Evolutionary conservation across 2,113 vertebrate genomes (phyloP), one percentile per base, ranked within the genome.

Genomic region (Tachysurus vachellii): DNA sequence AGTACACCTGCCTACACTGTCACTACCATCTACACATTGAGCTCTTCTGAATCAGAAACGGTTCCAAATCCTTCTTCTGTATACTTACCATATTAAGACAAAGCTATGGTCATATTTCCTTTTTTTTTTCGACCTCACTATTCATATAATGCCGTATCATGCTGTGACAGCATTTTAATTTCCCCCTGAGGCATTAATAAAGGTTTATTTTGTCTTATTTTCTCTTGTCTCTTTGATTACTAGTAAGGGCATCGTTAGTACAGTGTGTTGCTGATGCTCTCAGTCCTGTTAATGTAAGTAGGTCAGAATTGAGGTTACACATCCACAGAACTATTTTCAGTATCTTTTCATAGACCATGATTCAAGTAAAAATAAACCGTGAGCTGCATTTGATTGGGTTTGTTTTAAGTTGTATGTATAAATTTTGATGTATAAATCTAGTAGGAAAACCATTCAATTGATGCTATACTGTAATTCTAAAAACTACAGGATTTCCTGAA

Each of bases 1-100:
- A 92, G 98, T 90, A 28, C 4, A 47, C n/a, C 5, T 53, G 31
- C 23, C 75, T 75, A 28, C 61, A 17, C 12, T 31, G 42, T 61
- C 71, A 86, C 31, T 81, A 2, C 57, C 14, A 42, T 59, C 54
- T 75, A 19, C 75, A 76, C 76, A 56, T 5, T 16, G 53, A 79
- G 56, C 14, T 6, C 17, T 23, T 14, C 42, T 14, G 73, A 76
- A 47, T 47, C 1, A 26, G 4, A 50, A 42, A 47, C 9, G 3
- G 6, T 14, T 56, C 7, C 23, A 80, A 31, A 31, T 10, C 26
- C 75, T 54, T 26, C 6, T 50, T 21, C 17, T 73, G 19, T 44
- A 44, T 44, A 76, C 3, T 53, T 50, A n/a, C 7, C 5, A 53
- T 19, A 28, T 79, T 31, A 17, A 16, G 47, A 53, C 10, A 77